These are phyloP conservation scores for Pristionchus fissidentatus DNA, from an alignment of 2,888 invertebrate species.

Conservation along the genomic window DNA sequence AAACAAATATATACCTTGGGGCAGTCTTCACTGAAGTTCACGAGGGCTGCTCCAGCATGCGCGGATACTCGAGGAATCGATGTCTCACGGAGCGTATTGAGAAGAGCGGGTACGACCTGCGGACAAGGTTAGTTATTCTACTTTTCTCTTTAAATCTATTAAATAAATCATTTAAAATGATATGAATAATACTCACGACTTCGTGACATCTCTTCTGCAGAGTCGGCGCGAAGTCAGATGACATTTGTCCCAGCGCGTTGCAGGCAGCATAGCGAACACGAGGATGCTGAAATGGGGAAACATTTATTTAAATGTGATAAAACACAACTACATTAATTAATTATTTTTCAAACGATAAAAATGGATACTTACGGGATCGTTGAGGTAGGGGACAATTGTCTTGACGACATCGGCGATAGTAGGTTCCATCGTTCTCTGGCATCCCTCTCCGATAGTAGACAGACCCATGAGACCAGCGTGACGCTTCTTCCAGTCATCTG, in stretches of 20 bases:
- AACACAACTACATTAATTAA: background rate
- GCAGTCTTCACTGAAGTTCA: conserved; percentile 99
- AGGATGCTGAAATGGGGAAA: conserved; percentile 86
- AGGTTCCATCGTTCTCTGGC: conserved; percentile 96
- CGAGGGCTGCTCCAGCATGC: conserved; percentile 91
- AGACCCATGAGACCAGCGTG: conserved; percentile 99
- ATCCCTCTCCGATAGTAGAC: conserved; percentile 97
- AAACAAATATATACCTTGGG: conserved; percentile 81
- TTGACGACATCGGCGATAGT: conserved; percentile 93
- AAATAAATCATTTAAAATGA: background rate
- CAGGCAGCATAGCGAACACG: conserved; percentile 96
- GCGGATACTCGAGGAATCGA: conserved; percentile 93
- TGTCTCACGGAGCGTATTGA: conserved; percentile 90
- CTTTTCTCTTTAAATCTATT: background rate
- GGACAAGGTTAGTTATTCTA: background rate
- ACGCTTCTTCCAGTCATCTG: conserved; percentile 79
- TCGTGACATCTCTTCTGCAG: conserved; percentile 98
- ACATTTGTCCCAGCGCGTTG: conserved; percentile 98
- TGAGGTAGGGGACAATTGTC: conserved; percentile 88
- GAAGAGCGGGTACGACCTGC: conserved; percentile 87
- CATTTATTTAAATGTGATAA: too few relatives aligned
- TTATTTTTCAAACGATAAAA: background rate
- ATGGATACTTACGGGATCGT: conserved; percentile 83
- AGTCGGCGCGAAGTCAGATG: conserved; percentile 95
- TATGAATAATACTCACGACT: conserved; percentile 79